Evolutionary conservation across 2,797 vertebrate genomes (phyloP), one percentile per base, ranked within the genome.

Genomic region (Morelia viridis): DNA sequence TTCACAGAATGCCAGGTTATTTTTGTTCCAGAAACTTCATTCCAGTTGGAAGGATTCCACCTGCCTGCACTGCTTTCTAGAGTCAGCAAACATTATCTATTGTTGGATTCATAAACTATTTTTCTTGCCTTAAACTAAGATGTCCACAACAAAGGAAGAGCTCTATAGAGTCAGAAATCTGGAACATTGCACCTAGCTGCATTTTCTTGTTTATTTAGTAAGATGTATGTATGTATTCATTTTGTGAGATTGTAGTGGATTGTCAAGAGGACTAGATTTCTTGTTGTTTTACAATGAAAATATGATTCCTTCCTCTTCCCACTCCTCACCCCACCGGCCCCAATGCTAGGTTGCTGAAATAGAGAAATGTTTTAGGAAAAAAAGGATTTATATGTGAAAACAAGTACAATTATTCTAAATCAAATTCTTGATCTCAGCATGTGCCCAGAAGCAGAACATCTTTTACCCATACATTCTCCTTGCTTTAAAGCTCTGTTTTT

Each of bases 101-200:
- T 60, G 22, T n/a, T 89, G 31, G 50, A 65, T 89, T 83, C 13
- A 84, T 65, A 64, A 24, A 28, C 17, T 9, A 68, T 89, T 60
- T 31, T 65, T 84, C 46, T 83, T 61, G 24, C 9, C 2, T 91
- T 85, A 3, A 22, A 17, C 68, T 61, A 91, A 88, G 53, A 87
- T 53, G 12, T 85, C 61, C 62, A 26, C 53, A 19, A 31, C 8
- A 12, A 84, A 31, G 28, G 58, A 62, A 90, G 3, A 15, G 3
- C 3, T 84, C 50, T 64, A 10, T 90, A 31, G 15, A 2, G 80
- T 35, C 31, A 57, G 31, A 90, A 68, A 1, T 93, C 35, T 26
- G 89, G 31, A 89, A 91, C 83, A 31, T 80, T 91, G 94, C 31
- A 83, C 28, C 50, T 88, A 94, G 7, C 92, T 92, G 86, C 10